Evolutionary conservation across 2,888 invertebrate species (phyloP).

Genomic region (Sesia bembeciformis): DNA sequence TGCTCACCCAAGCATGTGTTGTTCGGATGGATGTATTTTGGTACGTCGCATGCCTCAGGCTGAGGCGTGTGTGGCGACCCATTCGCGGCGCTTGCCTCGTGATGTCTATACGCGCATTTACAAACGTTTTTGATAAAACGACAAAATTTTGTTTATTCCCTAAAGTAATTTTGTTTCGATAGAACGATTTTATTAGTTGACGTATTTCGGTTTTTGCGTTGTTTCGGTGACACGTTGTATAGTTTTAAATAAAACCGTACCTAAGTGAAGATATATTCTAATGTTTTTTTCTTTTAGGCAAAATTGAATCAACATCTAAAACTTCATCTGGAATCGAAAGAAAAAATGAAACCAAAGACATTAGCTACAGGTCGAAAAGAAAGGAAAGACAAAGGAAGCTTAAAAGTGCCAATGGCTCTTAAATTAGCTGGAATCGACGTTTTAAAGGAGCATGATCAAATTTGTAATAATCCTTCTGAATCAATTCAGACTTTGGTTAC

Average conservation of each 20-base stretch:
- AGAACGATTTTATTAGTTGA: too few species aligned
- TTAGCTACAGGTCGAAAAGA: constrained; percentile 36
- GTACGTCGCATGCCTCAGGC: too few species aligned
- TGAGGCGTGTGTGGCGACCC: too few species aligned
- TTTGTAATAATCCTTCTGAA: background rate
- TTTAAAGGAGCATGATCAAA: background rate
- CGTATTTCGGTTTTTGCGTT: too few species aligned
- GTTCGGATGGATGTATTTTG: too few species aligned
- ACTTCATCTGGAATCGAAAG: constrained; percentile 20
- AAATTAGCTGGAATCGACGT: constrained; percentile 37
- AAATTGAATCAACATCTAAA: constrained; percentile 38
- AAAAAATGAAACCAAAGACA: constrained; percentile 20
- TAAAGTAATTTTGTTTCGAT: too few species aligned
- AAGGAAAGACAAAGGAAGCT: constrained; percentile 41
- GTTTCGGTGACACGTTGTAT: background rate
- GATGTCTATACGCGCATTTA: too few species aligned
- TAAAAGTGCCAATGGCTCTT: constrained; percentile 39
- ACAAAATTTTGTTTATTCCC: too few species aligned
- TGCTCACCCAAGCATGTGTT: too few species aligned
- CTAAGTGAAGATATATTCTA: background rate
- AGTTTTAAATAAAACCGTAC: background rate
- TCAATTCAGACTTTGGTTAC: too few species aligned
- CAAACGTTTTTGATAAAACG: too few species aligned
- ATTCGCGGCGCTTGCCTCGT: too few species aligned
- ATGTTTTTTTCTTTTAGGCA: constrained; percentile 27